Conservation (phyloP, 2,888 invertebrate genomes). For the Dicranocentrus wangi region DNA sequence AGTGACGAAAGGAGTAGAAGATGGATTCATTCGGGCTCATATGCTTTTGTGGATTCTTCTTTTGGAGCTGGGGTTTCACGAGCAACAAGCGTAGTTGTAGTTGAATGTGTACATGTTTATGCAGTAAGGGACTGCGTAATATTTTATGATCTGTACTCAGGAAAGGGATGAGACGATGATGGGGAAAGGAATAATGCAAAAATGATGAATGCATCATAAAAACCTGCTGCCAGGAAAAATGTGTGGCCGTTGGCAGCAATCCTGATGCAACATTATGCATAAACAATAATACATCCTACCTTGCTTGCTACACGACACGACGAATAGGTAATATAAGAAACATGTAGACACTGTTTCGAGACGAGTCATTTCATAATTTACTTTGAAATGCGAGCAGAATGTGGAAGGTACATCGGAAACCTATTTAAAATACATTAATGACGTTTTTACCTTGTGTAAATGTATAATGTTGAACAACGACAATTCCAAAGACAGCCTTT, state of each 20-base stretch:
- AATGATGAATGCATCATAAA: constrained; percentile 2
- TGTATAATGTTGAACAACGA: background rate
- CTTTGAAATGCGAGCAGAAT: no score
- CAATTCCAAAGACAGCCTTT: no score
- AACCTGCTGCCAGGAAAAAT: background rate
- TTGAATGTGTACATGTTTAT: background rate
- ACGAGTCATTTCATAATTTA: background rate
- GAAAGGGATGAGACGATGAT: constrained; percentile 10
- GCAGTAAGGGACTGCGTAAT: background rate
- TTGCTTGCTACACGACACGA: background rate
- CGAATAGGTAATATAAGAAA: background rate
- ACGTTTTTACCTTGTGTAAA: background rate
- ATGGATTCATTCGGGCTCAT: background rate
- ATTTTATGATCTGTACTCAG: constrained; percentile 6
- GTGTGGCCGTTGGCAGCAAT: background rate
- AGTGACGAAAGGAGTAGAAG: background rate
- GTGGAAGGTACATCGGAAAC: background rate
- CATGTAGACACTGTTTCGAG: background rate
- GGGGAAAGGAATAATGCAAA: constrained; percentile 15
- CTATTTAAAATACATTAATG: background rate
- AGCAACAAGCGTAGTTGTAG: constrained; percentile 1
- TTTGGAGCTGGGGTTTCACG: background rate
- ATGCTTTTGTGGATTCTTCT: background rate
- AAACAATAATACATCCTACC: background rate
- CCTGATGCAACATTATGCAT: background rate